Evolutionary conservation across 2,113 vertebrate genomes (phyloP).

Genomic region (Bagarius yarrelli): DNA sequence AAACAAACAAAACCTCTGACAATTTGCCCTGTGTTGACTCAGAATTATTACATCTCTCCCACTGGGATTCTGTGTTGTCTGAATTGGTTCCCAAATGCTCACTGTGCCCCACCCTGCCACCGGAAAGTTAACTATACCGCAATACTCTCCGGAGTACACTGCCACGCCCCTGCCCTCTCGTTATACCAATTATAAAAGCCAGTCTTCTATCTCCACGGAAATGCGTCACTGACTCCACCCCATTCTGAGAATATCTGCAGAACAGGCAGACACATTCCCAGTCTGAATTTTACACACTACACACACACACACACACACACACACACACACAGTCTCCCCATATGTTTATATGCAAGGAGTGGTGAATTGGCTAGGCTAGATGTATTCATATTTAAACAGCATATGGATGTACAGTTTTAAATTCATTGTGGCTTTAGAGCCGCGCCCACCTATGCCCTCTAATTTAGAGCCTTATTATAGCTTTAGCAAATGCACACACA

Average conservation of each 20-base stretch:
- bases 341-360: conserved; percentile 25
- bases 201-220: conserved; percentile 42
- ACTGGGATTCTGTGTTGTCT: conserved; percentile 13
- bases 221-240: conserved; percentile 29
- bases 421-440: conserved; percentile 65
- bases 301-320: conserved; percentile 2
- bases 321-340: conserved; percentile 6
- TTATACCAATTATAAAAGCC: conserved; percentile 47
- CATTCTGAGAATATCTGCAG: conserved; percentile 43
- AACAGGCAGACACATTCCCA: conserved; percentile 38
- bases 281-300: conserved; percentile 1
- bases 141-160: conserved; percentile 23
- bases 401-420: conserved; percentile 37
- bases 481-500: conserved; percentile 41
- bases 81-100: conserved; percentile 22
- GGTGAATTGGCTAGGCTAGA: conserved; percentile 39
- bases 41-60: conserved; percentile 22
- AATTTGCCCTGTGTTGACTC: conserved; percentile 3
- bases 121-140: conserved; percentile 40
- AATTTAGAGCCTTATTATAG: conserved; percentile 69
- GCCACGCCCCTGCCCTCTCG: conserved; percentile 40
- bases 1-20: not conserved
- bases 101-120: conserved; percentile 34
- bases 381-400: conserved; percentile 47
- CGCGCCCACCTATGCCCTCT: conserved; percentile 62